Conservation (phyloP, 2,113 vertebrate genomes). For the Brachyhypopomus gauderio region DNA sequence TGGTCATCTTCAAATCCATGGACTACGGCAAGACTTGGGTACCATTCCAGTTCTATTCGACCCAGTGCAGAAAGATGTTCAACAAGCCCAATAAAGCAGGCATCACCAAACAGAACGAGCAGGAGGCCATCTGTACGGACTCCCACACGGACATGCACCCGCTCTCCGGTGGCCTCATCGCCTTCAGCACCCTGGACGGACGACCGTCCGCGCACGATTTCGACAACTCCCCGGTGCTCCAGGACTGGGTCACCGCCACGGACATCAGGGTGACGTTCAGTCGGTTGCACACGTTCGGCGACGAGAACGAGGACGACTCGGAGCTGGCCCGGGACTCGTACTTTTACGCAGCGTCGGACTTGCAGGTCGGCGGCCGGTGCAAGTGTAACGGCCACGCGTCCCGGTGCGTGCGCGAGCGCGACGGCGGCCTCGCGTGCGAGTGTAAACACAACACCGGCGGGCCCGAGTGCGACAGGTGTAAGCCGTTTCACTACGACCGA, state of each 20-base stretch:
- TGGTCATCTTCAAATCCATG: constrained; percentile 97
- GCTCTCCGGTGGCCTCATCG: constrained; percentile 92
- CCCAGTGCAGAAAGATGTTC: constrained; percentile 96
- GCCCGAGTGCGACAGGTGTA: constrained; percentile 97
- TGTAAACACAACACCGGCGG: constrained; percentile 97
- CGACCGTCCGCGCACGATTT: constrained; percentile 97
- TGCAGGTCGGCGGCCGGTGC: constrained; percentile 97
- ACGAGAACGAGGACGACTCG: constrained; percentile 94
- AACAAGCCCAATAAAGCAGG: constrained; percentile 87
- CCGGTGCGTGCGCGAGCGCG: constrained; percentile 91
- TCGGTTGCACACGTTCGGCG: constrained; percentile 90
- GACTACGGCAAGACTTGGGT: constrained; percentile 97
- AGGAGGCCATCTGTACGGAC: constrained; percentile 98
- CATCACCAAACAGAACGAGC: constrained; percentile 98
- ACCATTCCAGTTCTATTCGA: constrained; percentile 96
- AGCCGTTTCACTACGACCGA: constrained; percentile 97
- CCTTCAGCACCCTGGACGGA: constrained; percentile 98
- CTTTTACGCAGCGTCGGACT: constrained; percentile 93
- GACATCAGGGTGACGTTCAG: constrained; percentile 93
- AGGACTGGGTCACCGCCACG: constrained; percentile 99
- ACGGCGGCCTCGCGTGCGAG: constrained; percentile 90
- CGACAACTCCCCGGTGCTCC: constrained; percentile 96
- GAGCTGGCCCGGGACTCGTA: constrained; percentile 91
- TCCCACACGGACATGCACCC: constrained; percentile 94
- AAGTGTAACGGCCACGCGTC: constrained; percentile 98